Evolutionary conservation across 2,797 vertebrate species (phyloP).

Genomic region (Liasis olivaceus): DNA sequence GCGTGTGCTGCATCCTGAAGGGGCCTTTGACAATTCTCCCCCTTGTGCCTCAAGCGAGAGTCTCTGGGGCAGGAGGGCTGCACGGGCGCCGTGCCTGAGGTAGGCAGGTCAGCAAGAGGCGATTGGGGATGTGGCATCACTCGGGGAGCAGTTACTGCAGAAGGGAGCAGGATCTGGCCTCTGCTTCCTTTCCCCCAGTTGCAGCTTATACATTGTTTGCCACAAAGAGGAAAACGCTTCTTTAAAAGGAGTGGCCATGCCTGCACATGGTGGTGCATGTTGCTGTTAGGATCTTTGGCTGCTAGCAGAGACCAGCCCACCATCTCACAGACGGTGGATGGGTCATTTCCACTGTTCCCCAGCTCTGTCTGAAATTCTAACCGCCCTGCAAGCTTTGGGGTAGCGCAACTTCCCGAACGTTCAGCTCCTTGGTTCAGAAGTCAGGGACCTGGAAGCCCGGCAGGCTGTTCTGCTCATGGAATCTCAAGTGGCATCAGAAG

Average conservation of each 20-base stretch:
- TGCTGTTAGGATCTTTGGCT: not conserved
- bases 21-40: accelerated
- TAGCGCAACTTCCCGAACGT: not conserved
- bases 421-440: not conserved
- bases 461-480: not conserved
- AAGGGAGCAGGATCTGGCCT: not conserved
- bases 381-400: accelerated
- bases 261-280: not conserved
- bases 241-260: accelerated
- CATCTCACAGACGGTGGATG: accelerated
- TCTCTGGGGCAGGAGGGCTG: not conserved
- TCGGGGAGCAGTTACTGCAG: slow-evolving; percentile 46
- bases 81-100: not conserved
- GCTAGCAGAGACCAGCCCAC: not conserved
- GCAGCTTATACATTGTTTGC: not conserved
- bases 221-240: not conserved
- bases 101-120: slow-evolving; percentile 40
- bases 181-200: no score
- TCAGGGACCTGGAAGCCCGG: slow-evolving; percentile 34
- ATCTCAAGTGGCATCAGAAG: accelerated
- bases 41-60: not conserved
- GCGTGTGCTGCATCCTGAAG: not conserved
- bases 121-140: not conserved
- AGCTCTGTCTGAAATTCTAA: not conserved
- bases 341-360: not conserved